phyloP scores from a whole-genome alignment of 35 echinoderm and acorn worm species.

The Apostichopus japonicus region DNA sequence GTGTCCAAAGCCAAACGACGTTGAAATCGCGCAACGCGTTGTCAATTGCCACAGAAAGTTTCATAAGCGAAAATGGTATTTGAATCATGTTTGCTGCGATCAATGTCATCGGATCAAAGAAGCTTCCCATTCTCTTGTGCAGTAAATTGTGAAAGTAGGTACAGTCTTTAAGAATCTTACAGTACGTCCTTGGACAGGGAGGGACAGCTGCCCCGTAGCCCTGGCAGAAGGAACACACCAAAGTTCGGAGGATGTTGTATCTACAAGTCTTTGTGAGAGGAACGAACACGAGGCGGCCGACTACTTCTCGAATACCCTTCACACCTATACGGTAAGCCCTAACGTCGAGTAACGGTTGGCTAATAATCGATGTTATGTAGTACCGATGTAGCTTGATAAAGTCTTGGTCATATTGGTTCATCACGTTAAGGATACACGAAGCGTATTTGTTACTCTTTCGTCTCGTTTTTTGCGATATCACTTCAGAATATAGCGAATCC shows the following conservation, averaged over 20 bases:
- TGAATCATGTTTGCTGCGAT: conserved; percentile 31
- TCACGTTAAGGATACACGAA: background rate
- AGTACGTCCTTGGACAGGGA: background rate
- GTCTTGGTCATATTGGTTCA: background rate
- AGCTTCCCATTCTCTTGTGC: too few species aligned
- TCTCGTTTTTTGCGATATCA: background rate
- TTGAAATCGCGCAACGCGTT: conserved; percentile 23
- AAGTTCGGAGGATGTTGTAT: background rate
- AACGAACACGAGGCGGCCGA: background rate
- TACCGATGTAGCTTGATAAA: conserved; percentile 13
- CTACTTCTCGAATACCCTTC: background rate
- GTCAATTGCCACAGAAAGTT: background rate
- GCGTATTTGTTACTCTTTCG: background rate
- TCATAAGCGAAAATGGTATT: conserved; percentile 7
- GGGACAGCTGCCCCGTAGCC: background rate
- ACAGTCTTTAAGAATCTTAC: background rate
- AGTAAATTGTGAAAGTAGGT: background rate
- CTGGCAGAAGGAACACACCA: conserved; percentile 8
- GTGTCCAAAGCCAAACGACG: background rate
- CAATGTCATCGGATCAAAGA: background rate
- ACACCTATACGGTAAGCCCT: conserved; percentile 3
- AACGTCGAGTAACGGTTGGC: background rate
- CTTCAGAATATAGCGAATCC: background rate
- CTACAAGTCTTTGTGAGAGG: background rate
- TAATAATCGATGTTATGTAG: conserved; percentile 10